A percentile compares a stretch with the other conserved stretches of the same genome.
phyloP scores from a whole-genome alignment of 2,797 vertebrate species.

The Cottoperca gobio region DNA sequence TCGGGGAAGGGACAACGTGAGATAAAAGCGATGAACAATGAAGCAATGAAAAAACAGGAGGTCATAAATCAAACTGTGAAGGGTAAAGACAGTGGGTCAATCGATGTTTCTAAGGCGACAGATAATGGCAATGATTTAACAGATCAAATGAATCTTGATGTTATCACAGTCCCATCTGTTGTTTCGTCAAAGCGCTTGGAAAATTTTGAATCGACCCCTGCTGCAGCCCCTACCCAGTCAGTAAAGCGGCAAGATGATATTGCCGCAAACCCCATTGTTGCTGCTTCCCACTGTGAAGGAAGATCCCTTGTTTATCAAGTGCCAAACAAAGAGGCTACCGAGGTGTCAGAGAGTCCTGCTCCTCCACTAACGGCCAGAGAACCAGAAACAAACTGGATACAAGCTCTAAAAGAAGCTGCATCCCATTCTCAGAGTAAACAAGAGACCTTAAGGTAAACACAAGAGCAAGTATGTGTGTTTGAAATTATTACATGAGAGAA shows the following conservation, averaged over 20 bases:
- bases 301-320: constrained; percentile 22
- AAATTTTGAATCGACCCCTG: constrained; percentile 5
- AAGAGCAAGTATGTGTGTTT: constrained; percentile 37
- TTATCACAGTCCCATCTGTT: constrained; percentile 9
- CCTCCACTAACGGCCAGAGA: constrained; percentile 23
- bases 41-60: constrained; percentile 44
- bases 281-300: constrained; percentile 21
- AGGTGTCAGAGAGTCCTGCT: constrained; percentile 34
- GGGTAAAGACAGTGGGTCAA: constrained; percentile 22
- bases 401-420: constrained; percentile 76
- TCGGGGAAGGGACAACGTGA: constrained; percentile 47
- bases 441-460: constrained; percentile 80
- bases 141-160: constrained; percentile 11
- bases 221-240: constrained; percentile 1
- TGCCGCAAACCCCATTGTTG: neutral
- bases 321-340: constrained; percentile 26
- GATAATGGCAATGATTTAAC: constrained; percentile 33
- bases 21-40: constrained; percentile 43
- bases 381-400: constrained; percentile 76
- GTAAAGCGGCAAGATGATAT: constrained; percentile 27
- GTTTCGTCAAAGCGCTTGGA: constrained; percentile 19
- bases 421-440: constrained; percentile 65
- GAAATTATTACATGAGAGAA: constrained; percentile 10
- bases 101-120: constrained; percentile 8
- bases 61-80: constrained; percentile 40